Evolutionary conservation across 2,888 invertebrate genomes (phyloP), one percentile per base, ranked within the genome.

Genomic region (Rotaria socialis): DNA sequence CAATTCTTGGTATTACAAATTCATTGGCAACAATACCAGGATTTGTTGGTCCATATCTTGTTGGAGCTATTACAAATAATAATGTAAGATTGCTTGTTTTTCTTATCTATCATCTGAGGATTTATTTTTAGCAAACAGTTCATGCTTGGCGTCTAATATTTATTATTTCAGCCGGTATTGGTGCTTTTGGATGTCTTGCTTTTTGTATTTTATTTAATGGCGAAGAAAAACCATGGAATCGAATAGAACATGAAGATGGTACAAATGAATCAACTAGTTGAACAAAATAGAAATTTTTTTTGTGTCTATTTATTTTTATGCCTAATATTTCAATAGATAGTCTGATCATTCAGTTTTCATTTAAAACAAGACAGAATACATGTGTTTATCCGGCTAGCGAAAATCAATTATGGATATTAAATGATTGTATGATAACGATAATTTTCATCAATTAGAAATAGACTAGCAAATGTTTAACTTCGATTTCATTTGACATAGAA

Each of bases 131-230:
- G 86, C 86, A 86, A 50, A 86, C 60, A 56, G 14, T 41, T 41
- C 52, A 84, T n/a, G 86, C 84, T 47, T 86, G 86, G 86, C 58
- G 47, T 41, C 41, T 74, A 14, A 75, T 86, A 24, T 43, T 86
- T 41, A 84, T 67, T 84, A 50, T 86, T 41, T 84, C 86, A 50
- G 67, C 85, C 24, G 58, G 84, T 56, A 41, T 86, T 14, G 84
- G 84, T 55, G 60, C 56, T 41, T 85, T 86, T 85, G 84, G 86
- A 24, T 67, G 67, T 22, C 24, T 85, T 52, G 55, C 60, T 47
- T 86, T 85, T 56, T 56, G 74, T 41, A 56, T 85, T 24, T 86
- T 74, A 60, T 60, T 84, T 16, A 67, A 85, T 43, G 85, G 43
- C 19, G 56, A 86, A 41, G 52, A 84, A 74, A 85, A 86, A 75